Evolutionary conservation across 2,797 vertebrate species (phyloP), one percentile per base, ranked within the genome.

Genomic region (Heteromormyrus szaboi): DNA sequence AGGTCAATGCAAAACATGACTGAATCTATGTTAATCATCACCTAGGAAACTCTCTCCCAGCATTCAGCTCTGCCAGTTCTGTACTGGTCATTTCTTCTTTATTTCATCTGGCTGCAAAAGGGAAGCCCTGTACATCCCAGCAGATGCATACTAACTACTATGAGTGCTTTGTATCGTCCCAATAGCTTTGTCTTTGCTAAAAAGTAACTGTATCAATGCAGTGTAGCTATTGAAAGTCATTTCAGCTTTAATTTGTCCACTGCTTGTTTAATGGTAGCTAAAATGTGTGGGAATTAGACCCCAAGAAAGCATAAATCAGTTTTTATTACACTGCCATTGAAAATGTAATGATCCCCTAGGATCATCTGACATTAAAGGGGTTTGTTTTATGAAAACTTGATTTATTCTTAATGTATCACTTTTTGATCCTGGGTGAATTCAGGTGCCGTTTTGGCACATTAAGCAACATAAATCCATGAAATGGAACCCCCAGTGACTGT

Each of bases 21-120:
- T 54, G 59, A 37, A 76, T 62, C 83, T 86, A n/a, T 85, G 41
- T 89, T 89, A 89, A 86, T 17, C 79, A 81, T 84, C 54, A 37
- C 83, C 84, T 37, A 44, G 59, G 88, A 86, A 86, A 53, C 88
- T 79, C 54, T 56, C 19, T 81, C 56, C 54, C n/a, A 44, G 53
- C 37, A 8, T 81, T 53, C 50, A 56, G 51, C 19, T n/a, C 51
- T 37, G 11, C 8, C 33, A 46, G 51, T 84, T 62, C 79, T 79
- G 3, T 68, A 33, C n/a, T 72, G 62, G 33, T n/a, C 88, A 50
- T 9, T 6, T 76, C n/a, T 33, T 79, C 50, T 5, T 87, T 53
- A 54, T 89, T 87, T 87, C 37, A 17, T 81, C 51, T 56, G n/a
- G 65, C 25, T 53, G 62, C 44, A 17, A 0, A 12, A 19, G 62